Percentiles rank a stretch among this genome's conserved stretches.
These are phyloP conservation scores for Gortyna flavago DNA, from an alignment of 2,888 invertebrate species.

Conservation along the genomic window DNA sequence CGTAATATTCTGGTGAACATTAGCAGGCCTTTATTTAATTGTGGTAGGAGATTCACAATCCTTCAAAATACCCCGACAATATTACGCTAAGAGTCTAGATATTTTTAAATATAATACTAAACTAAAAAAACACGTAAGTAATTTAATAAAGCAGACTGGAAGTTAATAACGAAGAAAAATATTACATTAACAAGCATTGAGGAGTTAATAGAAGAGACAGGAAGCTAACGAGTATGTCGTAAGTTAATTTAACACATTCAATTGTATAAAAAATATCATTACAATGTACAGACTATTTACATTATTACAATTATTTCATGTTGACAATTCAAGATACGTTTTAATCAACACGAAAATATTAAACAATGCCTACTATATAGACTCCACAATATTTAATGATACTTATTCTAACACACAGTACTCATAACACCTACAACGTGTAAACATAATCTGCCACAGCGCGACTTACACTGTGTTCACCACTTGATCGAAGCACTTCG, in stretches of 20 bases:
- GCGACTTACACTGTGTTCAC: conserved; percentile 87
- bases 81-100: conserved; percentile 68
- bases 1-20: conserved; percentile 67
- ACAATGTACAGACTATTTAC: conserved; percentile 63
- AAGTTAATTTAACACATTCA: conserved; percentile 37
- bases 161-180: conserved; percentile 66
- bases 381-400: conserved; percentile 46
- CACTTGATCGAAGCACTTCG: conserved; percentile 91
- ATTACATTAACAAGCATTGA: conserved; percentile 67
- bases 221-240: conserved; percentile 58
- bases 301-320: conserved; percentile 46
- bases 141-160: conserved; percentile 72
- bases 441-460: conserved; percentile 40
- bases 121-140: conserved; percentile 79
- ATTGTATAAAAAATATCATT: conserved; percentile 54
- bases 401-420: conserved; percentile 47
- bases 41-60: conserved; percentile 51
- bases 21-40: conserved; percentile 32
- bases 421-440: conserved; percentile 43
- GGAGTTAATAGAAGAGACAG: conserved; percentile 64
- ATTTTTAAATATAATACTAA: conserved; percentile 77
- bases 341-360: conserved; percentile 46
- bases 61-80: conserved; percentile 50
- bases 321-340: conserved; percentile 32
- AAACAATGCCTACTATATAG: conserved; percentile 35